Evolutionary conservation across 2,797 vertebrate species (phyloP).

Genomic region (Apogon hyalosoma): DNA sequence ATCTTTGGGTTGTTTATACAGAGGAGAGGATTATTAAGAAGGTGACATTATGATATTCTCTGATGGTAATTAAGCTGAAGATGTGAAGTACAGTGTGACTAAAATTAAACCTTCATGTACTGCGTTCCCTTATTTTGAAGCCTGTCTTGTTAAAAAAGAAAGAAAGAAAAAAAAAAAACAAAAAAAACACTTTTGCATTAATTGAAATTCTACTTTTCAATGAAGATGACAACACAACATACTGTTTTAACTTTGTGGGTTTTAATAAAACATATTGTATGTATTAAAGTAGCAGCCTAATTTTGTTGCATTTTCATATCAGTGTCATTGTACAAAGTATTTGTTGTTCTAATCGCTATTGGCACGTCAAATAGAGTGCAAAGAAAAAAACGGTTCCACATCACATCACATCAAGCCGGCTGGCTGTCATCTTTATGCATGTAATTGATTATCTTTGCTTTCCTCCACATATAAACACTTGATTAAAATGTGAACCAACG

Average conservation of each 20-base stretch:
- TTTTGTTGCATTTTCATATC: conserved; percentile 6
- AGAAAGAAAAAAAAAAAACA: no score
- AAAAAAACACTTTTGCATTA: neutral
- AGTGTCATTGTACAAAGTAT: conserved; percentile 5
- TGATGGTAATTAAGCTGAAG: neutral
- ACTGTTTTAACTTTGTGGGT: neutral
- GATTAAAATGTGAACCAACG: conserved; percentile 13
- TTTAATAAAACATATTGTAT: neutral
- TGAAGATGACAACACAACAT: neutral
- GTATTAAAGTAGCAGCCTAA: neutral
- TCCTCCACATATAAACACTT: conserved; percentile 9
- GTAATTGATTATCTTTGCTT: conserved; percentile 46
- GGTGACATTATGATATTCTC: neutral
- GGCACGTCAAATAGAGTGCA: conserved; percentile 42
- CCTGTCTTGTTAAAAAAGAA: neutral
- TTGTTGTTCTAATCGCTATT: conserved; percentile 38
- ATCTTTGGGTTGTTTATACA: conserved; percentile 24
- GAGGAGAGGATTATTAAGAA: conserved; percentile 2
- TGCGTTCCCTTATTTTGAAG: neutral
- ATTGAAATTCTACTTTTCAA: neutral
- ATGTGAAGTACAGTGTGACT: neutral
- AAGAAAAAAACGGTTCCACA: conserved; percentile 43
- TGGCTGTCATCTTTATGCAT: conserved; percentile 36
- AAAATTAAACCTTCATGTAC: neutral
- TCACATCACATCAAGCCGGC: conserved; percentile 52